Evolutionary conservation across 92 coral and sea anemone species (phyloP), one percentile per base, ranked within the genome.

Genomic region (Muricea muricata): DNA sequence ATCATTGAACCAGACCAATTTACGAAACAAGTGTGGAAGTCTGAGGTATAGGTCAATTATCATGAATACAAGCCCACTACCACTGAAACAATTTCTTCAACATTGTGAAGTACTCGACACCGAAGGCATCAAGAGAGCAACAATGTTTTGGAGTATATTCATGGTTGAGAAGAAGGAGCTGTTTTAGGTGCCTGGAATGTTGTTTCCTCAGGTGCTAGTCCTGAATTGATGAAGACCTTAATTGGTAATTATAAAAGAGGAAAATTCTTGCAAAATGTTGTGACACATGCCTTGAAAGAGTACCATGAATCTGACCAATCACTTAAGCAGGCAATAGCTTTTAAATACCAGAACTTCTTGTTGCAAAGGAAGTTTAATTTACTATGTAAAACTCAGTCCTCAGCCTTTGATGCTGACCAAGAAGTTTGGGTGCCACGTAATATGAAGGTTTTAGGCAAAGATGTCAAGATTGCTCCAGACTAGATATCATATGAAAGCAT

Each of bases 131-230:
- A 84, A 70, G 86, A 89, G 33, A 78, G 81, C 17, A 89, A 78
- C 34, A 71, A 85, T 57, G 72, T 85, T 7, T 56, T 84, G 18
- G 86, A 79, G 37, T 84, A 76, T 55, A 88, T 88, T 30, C 92
- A 88, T 88, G 89, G 89, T 73, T 89, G 92, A 0, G 10, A 42
- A 33, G 92, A 84, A 80, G 72, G 65, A 3, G 65, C 65, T 4
- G 3, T 65, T 5, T 79, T 77, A 78, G 85, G 92, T 30, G 92
- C 92, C 77, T 89, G 92, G 92, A 89, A 89, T 80, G 85, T 65
- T 15, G 4, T 65, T 1, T 23, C 75, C 14, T 31, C 75, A 28
- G 34, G 15, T 68, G 75, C 75, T n/a, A n/a, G n/a, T 42, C 40
- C 42, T 29, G 34, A 68, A 37, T 6, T 68, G 48, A 68, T 32